phyloP scores from a whole-genome alignment of 1,140 invertebrate species.

The Bombus fervidus region DNA sequence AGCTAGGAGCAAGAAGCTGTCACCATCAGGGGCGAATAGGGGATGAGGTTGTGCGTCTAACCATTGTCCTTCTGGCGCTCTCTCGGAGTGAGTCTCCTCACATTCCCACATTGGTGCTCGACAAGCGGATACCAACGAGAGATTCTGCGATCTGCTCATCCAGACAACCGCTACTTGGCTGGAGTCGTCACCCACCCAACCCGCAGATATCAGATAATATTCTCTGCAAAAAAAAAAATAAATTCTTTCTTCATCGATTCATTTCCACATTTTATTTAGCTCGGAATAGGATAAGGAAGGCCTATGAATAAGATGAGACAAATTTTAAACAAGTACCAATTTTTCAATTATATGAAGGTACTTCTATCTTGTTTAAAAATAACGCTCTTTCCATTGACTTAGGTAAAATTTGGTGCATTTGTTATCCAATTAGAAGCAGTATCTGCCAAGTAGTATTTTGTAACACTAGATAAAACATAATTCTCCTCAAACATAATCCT shows the following conservation, averaged over 20 bases:
- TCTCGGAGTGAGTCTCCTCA: conserved; percentile 90
- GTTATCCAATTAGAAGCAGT: too few species aligned
- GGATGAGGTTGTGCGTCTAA: conserved; percentile 92
- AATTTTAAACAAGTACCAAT: too few species aligned
- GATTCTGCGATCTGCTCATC: conserved; percentile 95
- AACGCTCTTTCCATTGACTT: too few species aligned
- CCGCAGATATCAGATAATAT: conserved; percentile 94
- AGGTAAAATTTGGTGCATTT: too few species aligned
- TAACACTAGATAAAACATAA: too few species aligned
- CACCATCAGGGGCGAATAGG: conserved; percentile 91
- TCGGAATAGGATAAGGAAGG: too few species aligned
- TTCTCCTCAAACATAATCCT: too few species aligned
- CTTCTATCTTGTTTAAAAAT: too few species aligned
- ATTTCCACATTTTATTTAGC: too few species aligned
- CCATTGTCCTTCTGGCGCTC: conserved; percentile 91
- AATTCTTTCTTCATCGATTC: not conserved
- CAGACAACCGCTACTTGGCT: conserved; percentile 92
- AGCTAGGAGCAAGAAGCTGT: conserved; percentile 92
- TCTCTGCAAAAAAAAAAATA: conserved; percentile 86
- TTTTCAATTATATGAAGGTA: too few species aligned
- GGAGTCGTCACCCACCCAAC: conserved; percentile 90
- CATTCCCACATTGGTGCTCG: conserved; percentile 91
- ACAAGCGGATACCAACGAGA: conserved; percentile 91
- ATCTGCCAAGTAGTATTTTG: too few species aligned
- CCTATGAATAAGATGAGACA: too few species aligned